Evolutionary conservation across 2,888 invertebrate species (phyloP).

Genomic region (Baccha elongata): DNA sequence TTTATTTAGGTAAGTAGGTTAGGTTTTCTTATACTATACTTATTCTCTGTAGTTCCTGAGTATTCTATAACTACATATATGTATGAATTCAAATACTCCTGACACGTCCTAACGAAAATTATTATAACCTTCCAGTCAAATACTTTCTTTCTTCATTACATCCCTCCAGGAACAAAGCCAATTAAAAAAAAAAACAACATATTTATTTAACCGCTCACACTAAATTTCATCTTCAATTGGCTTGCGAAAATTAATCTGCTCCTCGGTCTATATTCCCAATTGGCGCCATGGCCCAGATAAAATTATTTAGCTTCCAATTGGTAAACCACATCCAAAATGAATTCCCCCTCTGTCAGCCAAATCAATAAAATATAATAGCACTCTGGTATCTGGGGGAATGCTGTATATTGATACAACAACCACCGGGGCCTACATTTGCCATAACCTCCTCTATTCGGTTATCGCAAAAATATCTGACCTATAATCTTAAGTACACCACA

Average conservation of each 20-base stretch:
- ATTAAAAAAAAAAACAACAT: neutral
- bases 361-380: conserved; percentile 66
- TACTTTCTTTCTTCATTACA: conserved; percentile 5
- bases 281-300: conserved; percentile 49
- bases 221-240: conserved; percentile 52
- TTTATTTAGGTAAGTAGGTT: too few relatives aligned
- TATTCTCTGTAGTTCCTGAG: too few relatives aligned
- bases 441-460: conserved; percentile 18
- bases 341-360: conserved; percentile 33
- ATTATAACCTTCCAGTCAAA: too few relatives aligned
- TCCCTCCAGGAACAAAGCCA: conserved; percentile 7
- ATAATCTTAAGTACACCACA: conserved; percentile 65
- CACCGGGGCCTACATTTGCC: conserved; percentile 18
- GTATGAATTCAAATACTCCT: too few relatives aligned
- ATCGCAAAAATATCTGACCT: conserved; percentile 65
- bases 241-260: conserved; percentile 50
- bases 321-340: conserved; percentile 1
- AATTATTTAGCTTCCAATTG: conserved; percentile 59
- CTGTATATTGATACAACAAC: conserved; percentile 3
- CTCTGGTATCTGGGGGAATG: conserved; percentile 35
- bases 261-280: conserved; percentile 43
- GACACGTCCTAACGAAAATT: too few relatives aligned
- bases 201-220: conserved; percentile 19
- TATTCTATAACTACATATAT: too few relatives aligned
- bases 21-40: too few relatives aligned